A percentile compares a stretch with the other conserved stretches of the same genome.
Conservation (phyloP, 2,888 invertebrate species). For the Caenorhabditis sulstoni region DNA sequence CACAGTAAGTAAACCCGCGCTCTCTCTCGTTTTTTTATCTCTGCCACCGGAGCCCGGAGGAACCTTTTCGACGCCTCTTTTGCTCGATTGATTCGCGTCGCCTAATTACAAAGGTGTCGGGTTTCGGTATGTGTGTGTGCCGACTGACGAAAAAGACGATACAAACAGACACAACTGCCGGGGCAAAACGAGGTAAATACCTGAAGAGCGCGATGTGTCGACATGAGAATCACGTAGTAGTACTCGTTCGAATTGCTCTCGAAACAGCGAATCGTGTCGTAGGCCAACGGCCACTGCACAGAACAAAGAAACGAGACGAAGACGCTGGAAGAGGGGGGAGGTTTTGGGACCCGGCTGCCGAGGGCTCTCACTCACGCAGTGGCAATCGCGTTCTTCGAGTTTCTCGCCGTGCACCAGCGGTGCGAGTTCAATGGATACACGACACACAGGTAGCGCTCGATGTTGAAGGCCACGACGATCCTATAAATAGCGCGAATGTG, state of each 20-base stretch:
- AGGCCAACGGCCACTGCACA: constrained; percentile 79
- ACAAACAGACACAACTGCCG: constrained; percentile 23
- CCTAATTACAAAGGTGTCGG: constrained; percentile 51
- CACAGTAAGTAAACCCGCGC: constrained; percentile 50
- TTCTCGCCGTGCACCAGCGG: constrained; percentile 73
- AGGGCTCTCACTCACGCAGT: constrained; percentile 63
- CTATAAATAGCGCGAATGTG: constrained; percentile 62
- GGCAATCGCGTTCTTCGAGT: constrained; percentile 69
- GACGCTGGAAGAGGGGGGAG: constrained; percentile 27
- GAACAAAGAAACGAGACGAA: constrained; percentile 76
- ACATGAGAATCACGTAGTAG: constrained; percentile 75
- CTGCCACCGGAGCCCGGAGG: not conserved
- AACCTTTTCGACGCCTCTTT: not conserved
- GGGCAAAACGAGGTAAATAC: constrained; percentile 29
- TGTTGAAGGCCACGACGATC: constrained; percentile 80
- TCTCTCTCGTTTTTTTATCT: constrained; percentile 4
- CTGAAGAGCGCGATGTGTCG: constrained; percentile 55
- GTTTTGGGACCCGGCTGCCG: not conserved
- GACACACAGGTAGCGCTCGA: constrained; percentile 80
- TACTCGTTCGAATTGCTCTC: constrained; percentile 63
- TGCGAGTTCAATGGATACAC: constrained; percentile 78
- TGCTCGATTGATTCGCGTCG: constrained; percentile 18
- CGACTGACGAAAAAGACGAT: not conserved
- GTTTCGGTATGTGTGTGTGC: constrained; percentile 9
- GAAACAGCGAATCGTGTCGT: constrained; percentile 73